These are phyloP conservation scores for Zapus hudsonius DNA, from an alignment of 2,113 vertebrate species.

Conservation along the genomic window DNA sequence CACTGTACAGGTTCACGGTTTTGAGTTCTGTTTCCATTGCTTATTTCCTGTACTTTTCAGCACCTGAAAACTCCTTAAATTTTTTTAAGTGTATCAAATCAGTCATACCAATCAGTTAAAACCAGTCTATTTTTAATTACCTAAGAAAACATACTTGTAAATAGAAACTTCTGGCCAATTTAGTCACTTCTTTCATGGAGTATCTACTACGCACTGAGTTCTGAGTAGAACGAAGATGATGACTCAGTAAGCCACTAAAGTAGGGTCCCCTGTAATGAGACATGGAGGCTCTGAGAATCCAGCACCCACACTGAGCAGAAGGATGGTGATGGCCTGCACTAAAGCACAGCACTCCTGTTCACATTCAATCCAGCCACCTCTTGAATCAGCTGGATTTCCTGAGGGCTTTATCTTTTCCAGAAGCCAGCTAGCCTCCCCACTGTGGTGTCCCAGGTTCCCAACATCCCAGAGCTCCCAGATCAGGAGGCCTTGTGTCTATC, in stretches of 20 bases:
- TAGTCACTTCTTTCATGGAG: background rate
- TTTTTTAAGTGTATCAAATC: background rate
- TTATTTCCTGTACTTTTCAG: background rate
- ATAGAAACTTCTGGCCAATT: background rate
- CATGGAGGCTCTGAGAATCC: background rate
- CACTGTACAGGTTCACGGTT: background rate
- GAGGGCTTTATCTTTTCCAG: background rate
- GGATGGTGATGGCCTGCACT: background rate
- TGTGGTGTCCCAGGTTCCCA: background rate
- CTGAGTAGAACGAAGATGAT: background rate
- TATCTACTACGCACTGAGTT: accelerated
- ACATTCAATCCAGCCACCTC: background rate
- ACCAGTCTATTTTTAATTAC: background rate
- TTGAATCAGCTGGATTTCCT: background rate
- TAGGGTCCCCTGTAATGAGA: background rate
- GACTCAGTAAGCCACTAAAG: background rate
- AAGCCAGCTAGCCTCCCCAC: background rate
- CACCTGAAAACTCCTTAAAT: background rate
- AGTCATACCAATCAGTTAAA: background rate
- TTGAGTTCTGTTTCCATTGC: background rate
- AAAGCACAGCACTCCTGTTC: background rate
- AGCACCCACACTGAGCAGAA: background rate
- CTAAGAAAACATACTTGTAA: background rate
- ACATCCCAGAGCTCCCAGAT: background rate
- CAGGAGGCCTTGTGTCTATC: background rate